Base-by-base conservation (phyloP, 2,113 vertebrate species). In the Thamnaconus septentrionalis region DNA sequence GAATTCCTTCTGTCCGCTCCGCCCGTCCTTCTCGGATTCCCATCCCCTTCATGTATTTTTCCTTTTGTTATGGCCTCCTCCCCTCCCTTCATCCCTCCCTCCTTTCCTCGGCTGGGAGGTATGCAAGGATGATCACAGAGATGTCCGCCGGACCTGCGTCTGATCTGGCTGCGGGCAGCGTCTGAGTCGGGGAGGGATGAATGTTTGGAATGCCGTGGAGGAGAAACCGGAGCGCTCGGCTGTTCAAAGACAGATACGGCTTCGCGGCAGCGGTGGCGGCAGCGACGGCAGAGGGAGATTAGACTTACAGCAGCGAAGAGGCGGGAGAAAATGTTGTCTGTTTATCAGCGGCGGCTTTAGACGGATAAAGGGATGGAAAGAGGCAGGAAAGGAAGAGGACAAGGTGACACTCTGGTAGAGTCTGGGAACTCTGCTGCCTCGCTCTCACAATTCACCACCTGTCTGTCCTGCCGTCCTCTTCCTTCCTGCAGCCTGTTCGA, bases 121-220 rank as follows among this genome's bases (percentile, higher is more conserved):
- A 73, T 74, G 84, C 83, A 85, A 88, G 18, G 71, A 85, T 72
- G 75, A 91, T 90, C 82, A 73, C 72, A 56, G 58, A 70, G 75
- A 61, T 79, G 69, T 87, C 85, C 85, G 71, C 10, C 58, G 52
- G 74, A 82, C 62, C 83, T 73, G 64, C 70, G 69, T 71, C 64
- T 80, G 81, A 69, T 79, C 57, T 79, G 69, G 74, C 82, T 88
- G 60, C 41, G 52, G 83, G 87, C 81, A 48, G 75, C 52, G 52
- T 71, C 57, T 78, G 56, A 73, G 71, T 66, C 72, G 71, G 70
- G 84, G 76, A 88, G 70, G 64, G 75, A 84, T 76, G 70, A 65
- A 73, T 56, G 69, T 67, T 46, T 75, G 69, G 80, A 76, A 80
- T 71, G 60, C 46, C 44, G 8, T 53, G 31, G 53, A 66, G 52